Conservation (phyloP, 64 coral and sea anemone species). For the Dendronephthya gigantea region DNA sequence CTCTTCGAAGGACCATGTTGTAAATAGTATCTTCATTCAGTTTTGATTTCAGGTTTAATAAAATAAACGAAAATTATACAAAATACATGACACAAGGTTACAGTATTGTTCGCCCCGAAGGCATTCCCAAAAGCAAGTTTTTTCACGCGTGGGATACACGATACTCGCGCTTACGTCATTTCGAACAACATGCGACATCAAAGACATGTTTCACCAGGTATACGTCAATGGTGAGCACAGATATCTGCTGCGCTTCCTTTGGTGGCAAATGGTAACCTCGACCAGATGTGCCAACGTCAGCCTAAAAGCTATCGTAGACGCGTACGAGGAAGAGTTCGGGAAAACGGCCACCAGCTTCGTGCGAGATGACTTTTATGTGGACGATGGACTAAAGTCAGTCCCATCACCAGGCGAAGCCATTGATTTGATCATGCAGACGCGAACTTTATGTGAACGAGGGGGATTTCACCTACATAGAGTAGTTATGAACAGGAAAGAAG, state of each 20-base stretch:
- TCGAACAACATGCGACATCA: too few relatives aligned
- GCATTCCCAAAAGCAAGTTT: too few relatives aligned
- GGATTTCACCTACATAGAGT: background rate
- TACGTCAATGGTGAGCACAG: too few relatives aligned
- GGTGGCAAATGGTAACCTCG: background rate
- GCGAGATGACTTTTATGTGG: background rate
- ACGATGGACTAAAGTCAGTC: background rate
- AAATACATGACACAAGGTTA: too few relatives aligned
- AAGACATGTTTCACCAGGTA: too few relatives aligned
- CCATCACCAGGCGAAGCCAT: background rate
- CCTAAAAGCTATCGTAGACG: background rate
- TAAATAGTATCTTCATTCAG: too few relatives aligned
- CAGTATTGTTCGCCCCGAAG: too few relatives aligned
- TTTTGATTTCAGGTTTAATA: too few relatives aligned
- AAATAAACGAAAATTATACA: too few relatives aligned
- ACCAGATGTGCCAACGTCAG: background rate
- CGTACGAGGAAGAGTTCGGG: background rate
- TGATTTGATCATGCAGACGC: background rate
- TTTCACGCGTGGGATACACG: too few relatives aligned
- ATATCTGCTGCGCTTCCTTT: too few relatives aligned
- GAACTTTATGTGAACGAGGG: background rate
- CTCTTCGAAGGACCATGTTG: constrained; percentile 13
- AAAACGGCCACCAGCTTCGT: background rate
- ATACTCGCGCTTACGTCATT: too few relatives aligned
- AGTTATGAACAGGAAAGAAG: background rate